phyloP scores from a whole-genome alignment of 1,140 invertebrate genomes.

The Trichomalopsis sarcophagae region DNA sequence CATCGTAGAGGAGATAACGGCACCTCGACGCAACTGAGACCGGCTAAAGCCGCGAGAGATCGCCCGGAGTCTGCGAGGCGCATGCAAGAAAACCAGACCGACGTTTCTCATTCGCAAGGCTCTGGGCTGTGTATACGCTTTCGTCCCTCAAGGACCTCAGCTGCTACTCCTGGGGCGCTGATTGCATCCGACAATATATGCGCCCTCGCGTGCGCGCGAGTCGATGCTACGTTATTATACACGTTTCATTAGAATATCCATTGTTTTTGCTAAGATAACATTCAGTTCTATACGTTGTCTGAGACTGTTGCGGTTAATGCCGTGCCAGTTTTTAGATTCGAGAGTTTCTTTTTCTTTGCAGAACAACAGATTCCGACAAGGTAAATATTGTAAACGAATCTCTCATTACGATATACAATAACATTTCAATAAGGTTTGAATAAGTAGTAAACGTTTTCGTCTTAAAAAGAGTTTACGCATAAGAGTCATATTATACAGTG shows the following conservation, averaged over 20 bases:
- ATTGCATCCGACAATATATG: conserved; percentile 59
- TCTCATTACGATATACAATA: no score
- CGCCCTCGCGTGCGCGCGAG: not conserved
- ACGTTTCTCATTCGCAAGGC: conserved; percentile 54
- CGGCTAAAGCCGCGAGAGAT: conserved; percentile 44
- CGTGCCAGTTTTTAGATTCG: not conserved
- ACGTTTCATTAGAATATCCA: no score
- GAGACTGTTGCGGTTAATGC: no score
- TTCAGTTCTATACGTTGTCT: no score
- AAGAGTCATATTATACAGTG: no score
- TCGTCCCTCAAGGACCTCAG: conserved; percentile 54
- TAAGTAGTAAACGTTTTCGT: no score
- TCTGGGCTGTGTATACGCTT: not conserved
- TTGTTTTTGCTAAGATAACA: no score
- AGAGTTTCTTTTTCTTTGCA: no score
- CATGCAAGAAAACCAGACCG: conserved; percentile 39
- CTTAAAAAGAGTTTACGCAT: no score
- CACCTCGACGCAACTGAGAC: conserved; percentile 57
- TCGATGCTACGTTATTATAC: not conserved
- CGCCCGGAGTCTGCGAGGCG: conserved; percentile 10
- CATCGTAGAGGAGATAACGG: conserved; percentile 61
- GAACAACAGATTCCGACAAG: no score
- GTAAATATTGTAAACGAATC: no score
- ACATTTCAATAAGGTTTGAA: no score
- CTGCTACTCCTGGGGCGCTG: conserved; percentile 57